Evolutionary conservation across 2,113 vertebrate genomes (phyloP).

Genomic region (Meleagris gallopavo): DNA sequence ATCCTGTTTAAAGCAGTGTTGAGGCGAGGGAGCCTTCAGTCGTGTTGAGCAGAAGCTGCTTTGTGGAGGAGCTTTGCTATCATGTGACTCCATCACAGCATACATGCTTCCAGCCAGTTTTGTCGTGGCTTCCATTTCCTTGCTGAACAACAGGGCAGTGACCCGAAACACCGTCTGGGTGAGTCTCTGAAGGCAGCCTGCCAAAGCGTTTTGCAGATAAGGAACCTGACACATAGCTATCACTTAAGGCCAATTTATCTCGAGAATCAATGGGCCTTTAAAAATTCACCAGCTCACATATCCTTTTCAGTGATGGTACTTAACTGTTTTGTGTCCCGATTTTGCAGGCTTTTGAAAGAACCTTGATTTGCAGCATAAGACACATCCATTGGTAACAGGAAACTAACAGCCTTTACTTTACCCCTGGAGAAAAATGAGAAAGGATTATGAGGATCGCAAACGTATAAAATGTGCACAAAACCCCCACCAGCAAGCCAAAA

Average conservation of each 20-base stretch:
- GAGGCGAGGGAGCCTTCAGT: not conserved
- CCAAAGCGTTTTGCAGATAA: constrained; percentile 53
- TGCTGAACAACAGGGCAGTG: constrained; percentile 37
- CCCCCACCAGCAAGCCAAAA: not conserved
- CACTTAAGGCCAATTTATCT: constrained; percentile 30
- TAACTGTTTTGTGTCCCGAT: constrained; percentile 73
- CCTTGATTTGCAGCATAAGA: constrained; percentile 79
- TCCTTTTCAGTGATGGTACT: constrained; percentile 82
- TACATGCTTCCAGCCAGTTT: not conserved
- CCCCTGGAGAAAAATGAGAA: constrained; percentile 77
- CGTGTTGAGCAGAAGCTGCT: not conserved
- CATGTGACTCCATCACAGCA: not conserved
- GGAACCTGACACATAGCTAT: constrained; percentile 54
- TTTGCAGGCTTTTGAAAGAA: constrained; percentile 72
- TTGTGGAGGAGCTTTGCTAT: not conserved
- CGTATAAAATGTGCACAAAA: not conserved
- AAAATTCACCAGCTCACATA: constrained; percentile 71
- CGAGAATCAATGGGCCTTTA: constrained; percentile 53
- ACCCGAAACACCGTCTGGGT: not conserved
- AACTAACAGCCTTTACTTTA: constrained; percentile 92
- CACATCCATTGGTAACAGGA: constrained; percentile 87
- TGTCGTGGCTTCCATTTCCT: not conserved
- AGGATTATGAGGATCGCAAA: not conserved
- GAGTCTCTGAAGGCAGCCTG: constrained; percentile 33
- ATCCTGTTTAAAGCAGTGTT: not conserved